phyloP scores from a whole-genome alignment of 2,113 vertebrate genomes.

The Phoxinus phoxinus region DNA sequence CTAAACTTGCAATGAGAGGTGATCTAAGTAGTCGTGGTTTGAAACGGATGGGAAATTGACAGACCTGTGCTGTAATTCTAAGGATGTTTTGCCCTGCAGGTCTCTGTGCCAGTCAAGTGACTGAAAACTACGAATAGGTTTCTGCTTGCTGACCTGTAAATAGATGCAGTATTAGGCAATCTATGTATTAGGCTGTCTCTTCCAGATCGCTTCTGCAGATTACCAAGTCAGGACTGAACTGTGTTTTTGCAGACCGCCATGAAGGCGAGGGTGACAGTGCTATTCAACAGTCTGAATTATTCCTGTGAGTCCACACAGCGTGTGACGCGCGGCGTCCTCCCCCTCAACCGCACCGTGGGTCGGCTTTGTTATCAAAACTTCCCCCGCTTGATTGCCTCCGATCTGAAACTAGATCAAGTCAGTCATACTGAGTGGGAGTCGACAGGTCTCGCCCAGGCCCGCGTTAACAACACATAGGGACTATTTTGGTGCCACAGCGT shows the following conservation, averaged over 20 bases:
- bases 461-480: too few relatives aligned
- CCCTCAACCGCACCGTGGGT: conserved; percentile 21
- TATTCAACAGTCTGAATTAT: conserved; percentile 9
- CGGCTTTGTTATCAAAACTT: conserved; percentile 48
- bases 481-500: too few relatives aligned
- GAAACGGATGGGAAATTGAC: too few relatives aligned
- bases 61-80: too few relatives aligned
- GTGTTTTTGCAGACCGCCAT: conserved; percentile 11
- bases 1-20: too few relatives aligned
- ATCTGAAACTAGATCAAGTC: conserved; percentile 52
- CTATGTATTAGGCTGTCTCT: neutral
- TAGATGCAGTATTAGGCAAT: conserved; percentile 7
- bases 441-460: conserved; percentile 2
- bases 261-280: neutral
- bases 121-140: neutral
- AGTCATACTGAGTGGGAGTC: conserved; percentile 34
- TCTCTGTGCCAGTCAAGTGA: too few relatives aligned
- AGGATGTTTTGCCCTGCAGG: too few relatives aligned
- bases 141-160: conserved; percentile 15
- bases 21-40: too few relatives aligned
- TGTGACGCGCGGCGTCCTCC: conserved; percentile 18
- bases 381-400: conserved; percentile 47
- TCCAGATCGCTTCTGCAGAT: conserved; percentile 18
- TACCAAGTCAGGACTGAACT: neutral
- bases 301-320: conserved; percentile 26